A percentile compares a stretch with the other conserved stretches of the same genome.
These are phyloP conservation scores for Daboia siamensis DNA, from an alignment of 2,113 vertebrate species.

Conservation along the genomic window DNA sequence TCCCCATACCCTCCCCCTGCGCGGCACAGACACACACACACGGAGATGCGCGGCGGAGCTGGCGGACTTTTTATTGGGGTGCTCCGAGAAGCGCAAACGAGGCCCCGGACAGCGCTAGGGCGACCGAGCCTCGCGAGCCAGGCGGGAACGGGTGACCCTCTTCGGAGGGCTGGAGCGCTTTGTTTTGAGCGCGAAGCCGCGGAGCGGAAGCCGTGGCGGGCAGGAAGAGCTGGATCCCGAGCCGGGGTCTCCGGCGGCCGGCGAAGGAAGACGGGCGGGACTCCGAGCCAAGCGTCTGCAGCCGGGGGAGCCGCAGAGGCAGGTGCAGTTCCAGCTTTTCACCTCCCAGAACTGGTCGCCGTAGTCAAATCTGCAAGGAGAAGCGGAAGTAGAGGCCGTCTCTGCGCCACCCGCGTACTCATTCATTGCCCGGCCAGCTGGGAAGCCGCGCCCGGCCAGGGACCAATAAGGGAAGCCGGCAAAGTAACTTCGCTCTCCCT, in stretches of 20 bases:
- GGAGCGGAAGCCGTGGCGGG: neutral
- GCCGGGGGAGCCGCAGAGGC: neutral
- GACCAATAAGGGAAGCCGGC: neutral
- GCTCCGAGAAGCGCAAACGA: neutral
- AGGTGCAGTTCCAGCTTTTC: neutral
- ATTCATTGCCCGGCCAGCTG: neutral
- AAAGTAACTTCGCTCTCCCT: neutral
- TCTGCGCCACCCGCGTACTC: too few relatives aligned
- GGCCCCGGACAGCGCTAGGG: neutral
- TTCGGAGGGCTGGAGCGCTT: neutral
- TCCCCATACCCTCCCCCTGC: conserved; percentile 6
- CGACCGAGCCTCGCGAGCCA: neutral
- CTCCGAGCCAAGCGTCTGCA: neutral
- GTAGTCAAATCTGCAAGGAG: conserved; percentile 6
- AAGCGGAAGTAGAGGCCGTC: neutral
- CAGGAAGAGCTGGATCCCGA: neutral
- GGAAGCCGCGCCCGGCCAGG: neutral
- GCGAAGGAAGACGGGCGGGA: neutral
- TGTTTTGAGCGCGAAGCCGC: conserved; percentile 16
- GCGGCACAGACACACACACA: neutral
- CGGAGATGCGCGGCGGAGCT: neutral
- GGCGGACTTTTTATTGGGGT: neutral
- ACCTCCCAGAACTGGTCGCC: conserved; percentile 1
- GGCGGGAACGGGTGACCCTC: neutral
- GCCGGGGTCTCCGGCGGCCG: neutral